These are phyloP conservation scores for Ptychobarbus kaznakovi DNA, from an alignment of 2,797 vertebrate genomes.

Conservation along the genomic window DNA sequence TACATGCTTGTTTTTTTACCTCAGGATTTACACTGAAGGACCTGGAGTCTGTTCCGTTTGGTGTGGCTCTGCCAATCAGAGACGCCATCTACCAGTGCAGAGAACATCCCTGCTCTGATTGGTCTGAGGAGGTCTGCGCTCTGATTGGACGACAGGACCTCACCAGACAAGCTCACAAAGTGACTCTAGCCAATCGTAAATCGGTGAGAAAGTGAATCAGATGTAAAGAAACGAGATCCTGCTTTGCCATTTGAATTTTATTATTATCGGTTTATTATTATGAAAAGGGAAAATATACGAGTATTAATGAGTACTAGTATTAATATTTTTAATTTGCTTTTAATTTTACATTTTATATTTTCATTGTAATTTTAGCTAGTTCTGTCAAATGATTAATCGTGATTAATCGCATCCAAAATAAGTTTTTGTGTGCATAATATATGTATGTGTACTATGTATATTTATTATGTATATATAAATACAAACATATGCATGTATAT, in stretches of 20 bases:
- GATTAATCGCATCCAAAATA: no score
- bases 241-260: not conserved
- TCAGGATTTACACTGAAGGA: conserved; percentile 94
- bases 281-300: not conserved
- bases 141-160: conserved; percentile 95
- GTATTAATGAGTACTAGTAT: not conserved
- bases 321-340: not conserved
- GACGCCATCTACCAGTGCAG: conserved; percentile 95
- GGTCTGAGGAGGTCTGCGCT: conserved; percentile 94
- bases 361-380: no score
- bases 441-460: no score
- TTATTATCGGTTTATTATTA: not conserved
- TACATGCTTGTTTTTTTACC: not conserved
- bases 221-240: not conserved
- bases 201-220: conserved; percentile 80
- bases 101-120: conserved; percentile 92
- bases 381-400: no score
- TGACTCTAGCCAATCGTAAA: conserved; percentile 88
- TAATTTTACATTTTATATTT: not conserved
- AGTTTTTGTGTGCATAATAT: no score
- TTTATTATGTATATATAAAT: no score
- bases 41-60: conserved; percentile 94
- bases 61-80: conserved; percentile 93
- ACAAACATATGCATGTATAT: no score
- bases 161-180: conserved; percentile 93